Conservation (phyloP, 1,140 invertebrate genomes). For the Apis laboriosa region DNA sequence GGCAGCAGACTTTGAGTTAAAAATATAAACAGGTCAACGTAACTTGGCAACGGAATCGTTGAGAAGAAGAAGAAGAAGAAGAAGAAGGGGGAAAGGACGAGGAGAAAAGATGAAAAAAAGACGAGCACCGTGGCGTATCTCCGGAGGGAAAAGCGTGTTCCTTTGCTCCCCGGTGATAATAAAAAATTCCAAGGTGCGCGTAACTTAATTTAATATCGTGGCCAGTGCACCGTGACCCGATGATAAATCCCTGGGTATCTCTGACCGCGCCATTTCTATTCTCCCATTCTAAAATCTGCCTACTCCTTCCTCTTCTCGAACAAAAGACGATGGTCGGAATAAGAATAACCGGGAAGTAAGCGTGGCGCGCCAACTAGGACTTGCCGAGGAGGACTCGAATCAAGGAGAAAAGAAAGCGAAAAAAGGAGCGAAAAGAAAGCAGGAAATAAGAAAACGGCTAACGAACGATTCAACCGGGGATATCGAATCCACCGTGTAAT, state of each 20-base stretch:
- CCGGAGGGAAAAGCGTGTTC: slow-evolving; percentile 33
- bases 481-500: neutral
- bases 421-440: neutral
- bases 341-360: slow-evolving; percentile 60
- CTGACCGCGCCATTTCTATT: slow-evolving; percentile 35
- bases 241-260: slow-evolving; percentile 66
- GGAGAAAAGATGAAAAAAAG: slow-evolving; percentile 33
- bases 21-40: slow-evolving; percentile 47
- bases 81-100: neutral
- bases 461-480: slow-evolving; percentile 2
- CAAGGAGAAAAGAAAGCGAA: slow-evolving; percentile 23
- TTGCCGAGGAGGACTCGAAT: slow-evolving; percentile 44
- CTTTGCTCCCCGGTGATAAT: slow-evolving; percentile 54
- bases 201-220: slow-evolving; percentile 72
- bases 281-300: slow-evolving; percentile 48
- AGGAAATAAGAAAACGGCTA: slow-evolving; percentile 20
- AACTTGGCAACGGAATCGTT: slow-evolving; percentile 9
- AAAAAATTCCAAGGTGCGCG: slow-evolving; percentile 67
- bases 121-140: slow-evolving; percentile 18
- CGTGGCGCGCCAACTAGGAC: slow-evolving; percentile 27
- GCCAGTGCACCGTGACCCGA: slow-evolving; percentile 46
- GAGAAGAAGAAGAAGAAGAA: slow-evolving; percentile 9
- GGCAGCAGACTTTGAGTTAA: slow-evolving; percentile 33
- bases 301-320: slow-evolving; percentile 55
- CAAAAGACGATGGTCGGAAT: slow-evolving; percentile 69